Evolutionary conservation across 2,113 vertebrate species (phyloP).

Genomic region (Dromaius novaehollandiae): DNA sequence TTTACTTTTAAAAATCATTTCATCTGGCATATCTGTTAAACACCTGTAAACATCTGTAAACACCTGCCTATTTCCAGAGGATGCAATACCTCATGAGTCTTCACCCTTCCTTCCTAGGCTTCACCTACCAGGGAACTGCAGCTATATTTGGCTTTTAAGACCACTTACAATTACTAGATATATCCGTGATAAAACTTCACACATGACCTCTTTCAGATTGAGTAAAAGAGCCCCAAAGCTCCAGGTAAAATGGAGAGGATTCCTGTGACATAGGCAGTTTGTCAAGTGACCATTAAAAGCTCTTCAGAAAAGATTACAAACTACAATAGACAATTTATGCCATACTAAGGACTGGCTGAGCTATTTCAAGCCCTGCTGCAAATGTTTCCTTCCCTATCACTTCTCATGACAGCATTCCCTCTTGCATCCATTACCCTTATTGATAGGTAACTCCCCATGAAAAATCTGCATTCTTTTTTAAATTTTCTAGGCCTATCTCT

Average conservation of each 20-base stretch:
- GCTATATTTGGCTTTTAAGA: not conserved
- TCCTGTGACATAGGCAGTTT: fast-evolving
- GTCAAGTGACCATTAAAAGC: not conserved
- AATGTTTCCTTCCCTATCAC: not conserved
- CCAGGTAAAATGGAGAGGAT: not conserved
- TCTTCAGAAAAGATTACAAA: not conserved
- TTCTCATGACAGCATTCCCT: not conserved
- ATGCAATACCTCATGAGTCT: not conserved
- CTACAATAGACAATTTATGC: fast-evolving
- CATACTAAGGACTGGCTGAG: not conserved
- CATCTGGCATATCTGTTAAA: not conserved
- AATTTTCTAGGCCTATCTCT: not conserved
- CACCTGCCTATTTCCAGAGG: not conserved
- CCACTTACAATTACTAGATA: not conserved
- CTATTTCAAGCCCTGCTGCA: not conserved
- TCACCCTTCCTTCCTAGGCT: not conserved
- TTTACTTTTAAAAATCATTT: conserved; percentile 6
- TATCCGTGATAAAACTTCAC: not conserved
- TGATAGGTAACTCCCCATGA: not conserved
- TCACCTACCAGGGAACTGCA: not conserved
- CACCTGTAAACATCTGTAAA: not conserved
- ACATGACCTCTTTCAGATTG: not conserved
- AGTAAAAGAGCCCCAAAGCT: not conserved
- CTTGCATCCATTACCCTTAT: not conserved
- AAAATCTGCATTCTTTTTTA: not conserved